These are phyloP conservation scores for Strongylocentrotus purpuratus DNA, from an alignment of 35 echinoderm and acorn worm species.

Conservation along the genomic window DNA sequence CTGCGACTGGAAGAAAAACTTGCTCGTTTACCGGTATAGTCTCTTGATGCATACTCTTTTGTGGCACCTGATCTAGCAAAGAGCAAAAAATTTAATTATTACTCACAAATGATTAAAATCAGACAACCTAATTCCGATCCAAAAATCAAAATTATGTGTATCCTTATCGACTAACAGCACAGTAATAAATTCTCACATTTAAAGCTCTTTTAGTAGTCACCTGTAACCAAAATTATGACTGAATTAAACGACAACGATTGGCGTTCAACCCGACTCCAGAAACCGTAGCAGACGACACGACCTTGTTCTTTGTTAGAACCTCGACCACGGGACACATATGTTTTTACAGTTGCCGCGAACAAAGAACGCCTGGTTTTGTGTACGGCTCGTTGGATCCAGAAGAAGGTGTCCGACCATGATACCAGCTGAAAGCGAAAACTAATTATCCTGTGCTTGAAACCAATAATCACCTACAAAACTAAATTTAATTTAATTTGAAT, in stretches of 20 bases:
- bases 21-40: not conserved
- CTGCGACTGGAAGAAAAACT: not conserved
- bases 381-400: not conserved
- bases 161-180: not conserved
- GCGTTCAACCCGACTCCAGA: not conserved
- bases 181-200: not conserved
- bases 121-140: not conserved
- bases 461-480: no score
- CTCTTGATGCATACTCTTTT: not conserved
- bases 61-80: not conserved
- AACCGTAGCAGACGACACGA: conserved; percentile 8
- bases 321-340: not conserved
- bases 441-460: not conserved
- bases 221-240: not conserved
- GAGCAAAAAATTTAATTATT: not conserved
- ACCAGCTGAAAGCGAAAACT: not conserved
- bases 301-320: not conserved
- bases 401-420: not conserved
- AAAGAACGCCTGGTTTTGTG: not conserved
- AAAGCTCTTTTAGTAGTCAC: not conserved
- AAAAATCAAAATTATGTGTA: not conserved
- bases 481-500: no score
- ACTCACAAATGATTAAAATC: not conserved
- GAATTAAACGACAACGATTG: not conserved
- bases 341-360: not conserved